Conservation (phyloP, 2,797 vertebrate genomes). For the Heliangelus exortis region DNA sequence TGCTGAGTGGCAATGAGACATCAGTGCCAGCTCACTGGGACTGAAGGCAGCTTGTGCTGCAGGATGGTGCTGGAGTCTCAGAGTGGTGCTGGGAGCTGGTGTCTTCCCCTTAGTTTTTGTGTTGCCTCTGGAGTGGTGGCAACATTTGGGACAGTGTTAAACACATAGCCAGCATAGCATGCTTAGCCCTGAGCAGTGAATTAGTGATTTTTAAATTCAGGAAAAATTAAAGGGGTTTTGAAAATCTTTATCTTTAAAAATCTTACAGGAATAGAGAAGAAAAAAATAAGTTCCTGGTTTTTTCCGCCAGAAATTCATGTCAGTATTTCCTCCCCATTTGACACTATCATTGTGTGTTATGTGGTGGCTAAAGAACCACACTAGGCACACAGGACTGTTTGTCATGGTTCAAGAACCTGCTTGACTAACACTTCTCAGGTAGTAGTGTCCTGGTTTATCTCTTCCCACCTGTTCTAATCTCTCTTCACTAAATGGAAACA, state of each 20-base stretch:
- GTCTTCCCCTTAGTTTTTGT: background rate
- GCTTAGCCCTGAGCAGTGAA: background rate
- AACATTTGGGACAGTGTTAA: background rate
- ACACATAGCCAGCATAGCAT: background rate
- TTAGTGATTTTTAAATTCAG: background rate
- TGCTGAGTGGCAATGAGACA: background rate
- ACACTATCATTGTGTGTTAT: background rate
- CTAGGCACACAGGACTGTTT: background rate
- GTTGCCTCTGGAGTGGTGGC: background rate
- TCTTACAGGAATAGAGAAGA: background rate
- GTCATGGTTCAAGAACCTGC: background rate
- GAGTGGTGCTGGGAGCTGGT: background rate
- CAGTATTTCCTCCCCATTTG: background rate
- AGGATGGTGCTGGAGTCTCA: background rate
- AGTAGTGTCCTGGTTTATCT: background rate
- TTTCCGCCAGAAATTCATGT: background rate
- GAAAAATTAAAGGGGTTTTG: background rate
- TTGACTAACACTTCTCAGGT: background rate
- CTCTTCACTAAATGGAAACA: background rate
- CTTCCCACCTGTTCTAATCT: background rate
- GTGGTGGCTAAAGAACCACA: background rate
- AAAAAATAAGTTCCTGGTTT: background rate
- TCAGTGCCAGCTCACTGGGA: too few relatives aligned
- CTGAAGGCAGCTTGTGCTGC: accelerated
- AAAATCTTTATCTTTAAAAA: background rate